Conservation (phyloP, 1,140 invertebrate species). For the Theocolax elegans region DNA sequence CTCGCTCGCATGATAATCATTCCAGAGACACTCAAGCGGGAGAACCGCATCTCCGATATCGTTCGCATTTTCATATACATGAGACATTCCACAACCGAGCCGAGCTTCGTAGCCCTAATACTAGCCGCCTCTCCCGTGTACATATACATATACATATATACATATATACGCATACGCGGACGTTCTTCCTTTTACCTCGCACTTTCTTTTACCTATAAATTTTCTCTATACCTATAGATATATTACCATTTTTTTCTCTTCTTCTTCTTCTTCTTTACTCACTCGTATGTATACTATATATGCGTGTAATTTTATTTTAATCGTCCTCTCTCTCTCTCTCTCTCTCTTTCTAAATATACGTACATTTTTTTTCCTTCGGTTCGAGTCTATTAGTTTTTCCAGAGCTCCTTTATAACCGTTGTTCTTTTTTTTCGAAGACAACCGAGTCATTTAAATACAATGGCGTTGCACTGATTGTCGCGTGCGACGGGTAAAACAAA, state of each 20-base stretch:
- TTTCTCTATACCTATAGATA: conserved; percentile 13
- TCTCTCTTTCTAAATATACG: neutral
- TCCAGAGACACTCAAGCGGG: conserved; percentile 28
- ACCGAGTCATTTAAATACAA: conserved; percentile 9
- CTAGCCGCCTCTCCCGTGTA: neutral
- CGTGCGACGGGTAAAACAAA: neutral
- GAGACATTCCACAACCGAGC: conserved; percentile 28
- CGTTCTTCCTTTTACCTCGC: conserved; percentile 5
- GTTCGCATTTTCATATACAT: conserved; percentile 40
- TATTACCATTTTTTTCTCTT: too few species aligned
- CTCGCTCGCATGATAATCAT: conserved; percentile 37
- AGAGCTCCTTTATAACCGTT: too few species aligned
- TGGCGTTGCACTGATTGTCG: neutral
- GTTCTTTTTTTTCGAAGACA: too few species aligned
- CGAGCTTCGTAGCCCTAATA: neutral
- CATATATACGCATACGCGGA: neutral
- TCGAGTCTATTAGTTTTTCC: too few species aligned
- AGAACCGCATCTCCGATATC: conserved; percentile 28
- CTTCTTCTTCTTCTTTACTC: neutral
- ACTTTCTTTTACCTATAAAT: conserved; percentile 38
- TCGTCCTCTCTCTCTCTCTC: neutral
- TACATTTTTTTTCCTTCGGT: conserved; percentile 3
- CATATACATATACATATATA: too few species aligned
- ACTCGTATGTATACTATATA: neutral
- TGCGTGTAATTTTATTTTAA: too few species aligned